Conservation (phyloP, 2,113 vertebrate genomes). For the Hymenochirus boettgeri region DNA sequence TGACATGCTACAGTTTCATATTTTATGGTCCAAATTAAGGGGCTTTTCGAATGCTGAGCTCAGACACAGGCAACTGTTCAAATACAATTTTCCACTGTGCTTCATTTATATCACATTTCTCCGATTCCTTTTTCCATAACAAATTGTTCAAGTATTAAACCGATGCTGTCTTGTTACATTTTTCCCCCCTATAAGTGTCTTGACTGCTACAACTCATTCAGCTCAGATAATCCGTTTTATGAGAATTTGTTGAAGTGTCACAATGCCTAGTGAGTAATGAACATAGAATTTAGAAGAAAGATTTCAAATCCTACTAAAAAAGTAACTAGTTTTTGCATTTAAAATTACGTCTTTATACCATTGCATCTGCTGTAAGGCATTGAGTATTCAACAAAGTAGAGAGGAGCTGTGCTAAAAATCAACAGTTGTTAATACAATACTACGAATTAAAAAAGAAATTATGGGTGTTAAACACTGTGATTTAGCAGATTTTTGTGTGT, state of each 20-base stretch:
- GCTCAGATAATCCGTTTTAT: constrained; percentile 25
- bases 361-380: neutral
- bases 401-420: neutral
- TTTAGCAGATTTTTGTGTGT: no score
- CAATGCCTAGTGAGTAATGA: constrained; percentile 24
- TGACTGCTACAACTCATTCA: constrained; percentile 27
- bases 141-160: constrained; percentile 35
- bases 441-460: no score
- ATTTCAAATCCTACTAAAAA: constrained; percentile 23
- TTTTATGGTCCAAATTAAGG: constrained; percentile 38
- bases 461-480: no score
- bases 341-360: constrained; percentile 1
- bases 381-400: neutral
- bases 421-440: neutral
- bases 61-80: constrained; percentile 1
- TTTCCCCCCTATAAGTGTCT: constrained; percentile 15
- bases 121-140: constrained; percentile 17
- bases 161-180: constrained; percentile 29
- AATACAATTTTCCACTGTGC: constrained; percentile 18
- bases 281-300: constrained; percentile 9
- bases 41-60: neutral
- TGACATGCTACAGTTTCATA: constrained; percentile 24
- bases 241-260: constrained; percentile 26
- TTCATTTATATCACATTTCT: constrained; percentile 31
- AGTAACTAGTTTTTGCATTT: neutral